Base-by-base conservation (phyloP, 1,140 invertebrate species). In the Aphaenogaster floridana region DNA sequence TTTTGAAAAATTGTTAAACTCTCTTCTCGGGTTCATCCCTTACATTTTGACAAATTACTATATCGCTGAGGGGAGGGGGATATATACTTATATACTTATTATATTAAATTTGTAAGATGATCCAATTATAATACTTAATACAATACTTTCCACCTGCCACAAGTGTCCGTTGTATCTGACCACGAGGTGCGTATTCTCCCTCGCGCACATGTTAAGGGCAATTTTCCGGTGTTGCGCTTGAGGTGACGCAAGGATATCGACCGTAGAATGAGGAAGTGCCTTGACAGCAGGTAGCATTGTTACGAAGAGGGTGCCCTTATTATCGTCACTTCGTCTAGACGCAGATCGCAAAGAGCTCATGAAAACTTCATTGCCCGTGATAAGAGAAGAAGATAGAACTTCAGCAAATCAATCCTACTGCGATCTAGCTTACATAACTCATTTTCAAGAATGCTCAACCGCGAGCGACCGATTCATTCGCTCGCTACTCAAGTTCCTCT, bases 181-280 rank as follows among this genome's bases (percentile, higher is more conserved):
- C 34, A 39, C 48, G 48, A 80, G n/a, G 48, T 69, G 48, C 28
- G 17, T 21, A 81, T 54, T 81, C n/a, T 28, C 48, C 78, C 36
- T 39, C 13, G 54, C 8, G 34, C 69, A 76, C 54, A 61, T 42
- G 61, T 86, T 45, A 79, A 76, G 28, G 34, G 28, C 48, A 21
- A 86, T 86, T 86, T 86, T 86, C 72, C 59, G 59, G 72, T 86
- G 42, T 86, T 15, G 83, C 48, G 59, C 34, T 57, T 48, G 61
- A 48, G 13, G 28, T 64, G n/a, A 13, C 57, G 45, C 13, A 57
- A 64, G 61, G 66, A 52, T 39, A 17, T 50, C n/a, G 39, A n/a
- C n/a, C 39, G 0, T 71, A 48, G 21, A 77, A 61, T 2, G 45
- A 79, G 15, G 11, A 42, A 78, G 72, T 48, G 21, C 11, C 74